Evolutionary conservation across 2,113 vertebrate species (phyloP).

Genomic region (Chitala chitala): DNA sequence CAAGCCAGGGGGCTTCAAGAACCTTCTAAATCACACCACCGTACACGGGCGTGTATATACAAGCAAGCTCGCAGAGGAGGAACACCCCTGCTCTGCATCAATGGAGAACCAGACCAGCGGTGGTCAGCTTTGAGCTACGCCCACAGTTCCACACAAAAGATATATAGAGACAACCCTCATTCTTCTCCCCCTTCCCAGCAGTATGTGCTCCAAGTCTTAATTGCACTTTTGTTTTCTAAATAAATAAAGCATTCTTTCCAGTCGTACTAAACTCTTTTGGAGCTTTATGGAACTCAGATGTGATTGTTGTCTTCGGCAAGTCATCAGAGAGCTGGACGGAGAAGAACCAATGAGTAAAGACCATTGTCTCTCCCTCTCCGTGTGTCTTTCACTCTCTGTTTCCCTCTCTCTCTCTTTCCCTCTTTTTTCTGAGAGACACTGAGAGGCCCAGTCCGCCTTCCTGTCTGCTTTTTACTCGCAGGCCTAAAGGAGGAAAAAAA

Average conservation of each 20-base stretch:
- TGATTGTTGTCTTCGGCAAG: constrained; percentile 21
- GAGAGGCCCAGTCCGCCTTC: neutral
- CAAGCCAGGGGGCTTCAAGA: constrained; percentile 2
- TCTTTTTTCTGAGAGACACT: neutral
- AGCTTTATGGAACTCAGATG: constrained; percentile 26
- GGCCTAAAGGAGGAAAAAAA: neutral
- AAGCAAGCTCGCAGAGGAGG: neutral
- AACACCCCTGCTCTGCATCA: neutral
- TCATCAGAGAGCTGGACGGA: neutral
- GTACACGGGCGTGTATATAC: neutral
- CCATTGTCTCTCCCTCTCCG: too few species aligned
- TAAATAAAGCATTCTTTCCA: constrained; percentile 34
- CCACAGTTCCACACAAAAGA: neutral
- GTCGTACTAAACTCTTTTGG: constrained; percentile 16
- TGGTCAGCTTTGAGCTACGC: neutral
- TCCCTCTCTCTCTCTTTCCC: too few species aligned
- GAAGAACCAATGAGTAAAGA: neutral
- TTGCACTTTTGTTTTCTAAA: constrained; percentile 35
- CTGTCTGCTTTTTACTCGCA: neutral
- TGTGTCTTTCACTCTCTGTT: too few species aligned
- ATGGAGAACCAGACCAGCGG: constrained; percentile 1
- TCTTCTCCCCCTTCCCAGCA: neutral
- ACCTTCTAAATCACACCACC: constrained; percentile 6
- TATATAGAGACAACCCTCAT: neutral
- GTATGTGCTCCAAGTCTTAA: constrained; percentile 11